These are phyloP conservation scores for Atrichornis clamosus DNA, from an alignment of 2,113 vertebrate species.

Conservation along the genomic window DNA sequence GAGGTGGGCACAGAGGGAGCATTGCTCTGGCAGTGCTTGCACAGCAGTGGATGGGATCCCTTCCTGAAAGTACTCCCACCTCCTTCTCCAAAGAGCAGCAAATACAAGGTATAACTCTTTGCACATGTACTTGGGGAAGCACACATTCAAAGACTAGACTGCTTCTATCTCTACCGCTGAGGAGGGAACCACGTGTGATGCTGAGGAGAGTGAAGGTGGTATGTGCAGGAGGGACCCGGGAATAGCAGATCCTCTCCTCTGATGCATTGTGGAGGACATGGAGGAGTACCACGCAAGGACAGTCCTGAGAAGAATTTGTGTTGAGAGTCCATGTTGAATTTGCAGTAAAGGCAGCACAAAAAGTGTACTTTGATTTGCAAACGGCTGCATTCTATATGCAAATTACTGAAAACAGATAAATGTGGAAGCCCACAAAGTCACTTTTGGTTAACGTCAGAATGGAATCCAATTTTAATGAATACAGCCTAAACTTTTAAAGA, in stretches of 20 bases:
- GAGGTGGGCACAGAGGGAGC: not conserved
- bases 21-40: not conserved
- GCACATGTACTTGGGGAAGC: not conserved
- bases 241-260: not conserved
- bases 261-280: not conserved
- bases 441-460: not conserved
- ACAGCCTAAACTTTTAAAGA: constrained; percentile 16
- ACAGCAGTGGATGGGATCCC: accelerated
- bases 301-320: not conserved
- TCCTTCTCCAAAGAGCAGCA: not conserved
- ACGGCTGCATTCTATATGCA: constrained; percentile 19
- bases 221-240: not conserved
- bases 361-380: constrained; percentile 33
- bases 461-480: constrained; percentile 35
- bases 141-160: accelerated
- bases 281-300: not conserved
- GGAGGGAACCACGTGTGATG: accelerated
- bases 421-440: not conserved
- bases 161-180: not conserved
- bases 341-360: not conserved
- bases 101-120: not conserved
- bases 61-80: not conserved
- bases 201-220: not conserved
- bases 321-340: not conserved
- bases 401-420: not conserved